Percentiles rank a stretch among this genome's conserved stretches.
Evolutionary conservation across 2,113 vertebrate genomes (phyloP).

Genomic region (Elaphurus davidianus): DNA sequence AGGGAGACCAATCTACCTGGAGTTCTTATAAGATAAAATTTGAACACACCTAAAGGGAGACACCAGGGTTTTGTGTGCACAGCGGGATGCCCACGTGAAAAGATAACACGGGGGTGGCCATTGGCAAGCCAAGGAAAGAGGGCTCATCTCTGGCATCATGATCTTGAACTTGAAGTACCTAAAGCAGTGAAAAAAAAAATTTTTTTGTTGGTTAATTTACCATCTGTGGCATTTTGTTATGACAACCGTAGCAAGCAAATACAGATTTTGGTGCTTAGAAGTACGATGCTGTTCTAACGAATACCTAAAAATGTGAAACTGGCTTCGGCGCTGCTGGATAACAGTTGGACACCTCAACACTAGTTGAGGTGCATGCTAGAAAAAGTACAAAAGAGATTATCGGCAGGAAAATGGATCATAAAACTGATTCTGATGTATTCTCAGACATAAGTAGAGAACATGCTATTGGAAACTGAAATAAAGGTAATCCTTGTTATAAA

Average conservation of each 20-base stretch:
- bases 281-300: not conserved
- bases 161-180: not conserved
- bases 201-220: not conserved
- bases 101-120: accelerated
- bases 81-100: not conserved
- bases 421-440: not conserved
- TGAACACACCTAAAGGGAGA: not conserved
- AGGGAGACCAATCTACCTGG: not conserved
- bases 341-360: not conserved
- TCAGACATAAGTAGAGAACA: not conserved
- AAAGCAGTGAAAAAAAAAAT: not conserved
- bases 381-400: not conserved
- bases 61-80: too few relatives aligned
- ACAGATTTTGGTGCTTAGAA: not conserved
- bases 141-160: not conserved
- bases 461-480: not conserved
- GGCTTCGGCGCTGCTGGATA: not conserved
- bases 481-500: not conserved
- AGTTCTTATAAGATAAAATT: not conserved
- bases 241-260: not conserved
- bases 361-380: not conserved
- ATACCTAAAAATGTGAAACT: not conserved
- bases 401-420: not conserved
- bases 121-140: not conserved
- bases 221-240: not conserved